phyloP scores from a whole-genome alignment of 2,888 invertebrate species.

The Lasius fuliginosus region DNA sequence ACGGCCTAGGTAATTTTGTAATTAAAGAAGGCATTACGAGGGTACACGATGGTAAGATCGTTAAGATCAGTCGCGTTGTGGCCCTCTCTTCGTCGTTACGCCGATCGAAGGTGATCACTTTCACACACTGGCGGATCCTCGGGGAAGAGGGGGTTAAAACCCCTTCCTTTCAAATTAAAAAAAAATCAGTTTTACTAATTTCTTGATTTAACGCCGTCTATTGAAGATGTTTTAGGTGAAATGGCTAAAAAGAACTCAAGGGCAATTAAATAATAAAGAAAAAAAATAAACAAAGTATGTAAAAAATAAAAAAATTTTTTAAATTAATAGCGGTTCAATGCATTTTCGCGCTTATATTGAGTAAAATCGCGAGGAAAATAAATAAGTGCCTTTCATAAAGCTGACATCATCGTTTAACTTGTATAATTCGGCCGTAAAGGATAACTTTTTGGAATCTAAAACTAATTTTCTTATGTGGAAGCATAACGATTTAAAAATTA shows the following conservation, averaged over 20 bases:
- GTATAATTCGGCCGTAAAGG: background rate
- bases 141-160: too few species aligned
- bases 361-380: background rate
- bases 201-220: too few species aligned
- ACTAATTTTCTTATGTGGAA: background rate
- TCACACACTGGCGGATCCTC: background rate
- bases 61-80: constrained; percentile 55
- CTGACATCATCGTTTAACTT: background rate
- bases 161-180: too few species aligned
- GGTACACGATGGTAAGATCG: constrained; percentile 51
- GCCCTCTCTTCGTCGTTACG: constrained; percentile 36
- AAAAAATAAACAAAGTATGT: too few species aligned
- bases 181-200: too few species aligned
- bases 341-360: background rate
- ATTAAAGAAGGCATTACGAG: constrained; percentile 62
- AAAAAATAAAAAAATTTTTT: too few species aligned
- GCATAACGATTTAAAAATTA: background rate
- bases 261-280: too few species aligned
- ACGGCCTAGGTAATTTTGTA: constrained; percentile 63
- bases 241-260: too few species aligned
- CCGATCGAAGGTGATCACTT: constrained; percentile 53
- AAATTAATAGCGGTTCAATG: background rate
- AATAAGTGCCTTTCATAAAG: background rate
- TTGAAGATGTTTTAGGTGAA: too few species aligned
- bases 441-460: background rate